phyloP scores from a whole-genome alignment of 2,888 invertebrate species.

The Buathra laborator region DNA sequence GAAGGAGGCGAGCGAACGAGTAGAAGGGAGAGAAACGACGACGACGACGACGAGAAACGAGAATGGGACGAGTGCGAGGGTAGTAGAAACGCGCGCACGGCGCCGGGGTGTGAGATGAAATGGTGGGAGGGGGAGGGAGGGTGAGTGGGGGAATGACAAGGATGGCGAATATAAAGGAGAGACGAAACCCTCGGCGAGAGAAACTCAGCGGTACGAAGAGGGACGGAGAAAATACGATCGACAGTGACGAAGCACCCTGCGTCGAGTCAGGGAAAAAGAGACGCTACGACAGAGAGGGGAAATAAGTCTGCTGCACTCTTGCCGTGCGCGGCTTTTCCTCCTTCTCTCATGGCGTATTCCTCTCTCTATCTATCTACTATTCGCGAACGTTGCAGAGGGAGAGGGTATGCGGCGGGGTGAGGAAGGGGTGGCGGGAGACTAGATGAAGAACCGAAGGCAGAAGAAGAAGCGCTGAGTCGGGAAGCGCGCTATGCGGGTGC shows the following conservation, averaged over 20 bases:
- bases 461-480: slow-evolving; percentile 37
- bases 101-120: not conserved
- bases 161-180: slow-evolving; percentile 44
- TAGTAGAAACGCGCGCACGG: slow-evolving; percentile 35
- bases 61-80: slow-evolving; percentile 45
- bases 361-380: slow-evolving; percentile 14
- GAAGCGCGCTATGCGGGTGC: slow-evolving; percentile 19
- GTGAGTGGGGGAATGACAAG: not conserved
- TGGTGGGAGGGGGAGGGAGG: not conserved
- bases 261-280: slow-evolving; percentile 69
- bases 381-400: slow-evolving; percentile 20
- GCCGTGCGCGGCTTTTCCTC: slow-evolving; percentile 32
- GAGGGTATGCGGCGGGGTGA: not conserved
- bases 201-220: slow-evolving; percentile 54
- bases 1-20: slow-evolving; percentile 40
- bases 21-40: slow-evolving; percentile 38
- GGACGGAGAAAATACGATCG: slow-evolving; percentile 72
- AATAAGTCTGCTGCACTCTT: slow-evolving; percentile 22
- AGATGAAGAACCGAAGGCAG: slow-evolving; percentile 53
- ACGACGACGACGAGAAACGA: slow-evolving; percentile 49
- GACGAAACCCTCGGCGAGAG: slow-evolving; percentile 60
- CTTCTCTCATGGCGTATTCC: not conserved
- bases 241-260: slow-evolving; percentile 78
- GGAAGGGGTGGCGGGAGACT: not conserved
- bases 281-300: slow-evolving; percentile 39